Base-by-base conservation (phyloP, 2,888 invertebrate genomes). In the Sipha maydis region DNA sequence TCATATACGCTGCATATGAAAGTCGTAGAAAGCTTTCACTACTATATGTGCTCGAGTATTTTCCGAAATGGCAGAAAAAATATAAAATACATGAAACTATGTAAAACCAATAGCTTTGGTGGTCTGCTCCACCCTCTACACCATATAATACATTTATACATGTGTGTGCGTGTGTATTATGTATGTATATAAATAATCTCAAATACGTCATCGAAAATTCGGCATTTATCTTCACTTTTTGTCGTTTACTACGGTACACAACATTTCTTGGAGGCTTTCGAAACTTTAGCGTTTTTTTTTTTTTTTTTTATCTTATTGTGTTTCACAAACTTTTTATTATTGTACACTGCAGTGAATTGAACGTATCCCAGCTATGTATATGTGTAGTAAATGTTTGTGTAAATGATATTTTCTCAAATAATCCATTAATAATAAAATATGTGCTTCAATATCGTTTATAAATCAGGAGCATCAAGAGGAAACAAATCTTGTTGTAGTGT, bases 131-230 rank as follows among this genome's bases (percentile, higher is more conserved):
- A 48, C 48, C 48, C 48, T 48, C 48, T 48, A 14, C 14, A 48
- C 1, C 8, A 14, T 41, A 41, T 54, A 77, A 28, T 28, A 48
- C n/a, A 48, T 77, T n/a, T 48, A 28, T 77, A 48, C 28, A 48
- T 77, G 48, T 41, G n/a, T 19, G n/a, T 8, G 48, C 54, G 9
- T 48, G 25, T 21, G 21, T 61, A 61, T 61, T 25, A 61, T 61
- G 41, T 41, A 41, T 41, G 41, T 41, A 14, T 48, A 48, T 48
- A 61, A 7, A 21, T 21, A 61, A 25, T 61, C 61, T 61, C 21
- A 21, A 61, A 78, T 78, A 78, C 54, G 31, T 78, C 77, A 78
- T 78, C 31, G 8, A 78, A 54, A 78, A 78, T 78, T 78, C 54
- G 31, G 48, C 54, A 54, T 78, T 78, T 78, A 78, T 78, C 54